Conservation (phyloP, 2,797 vertebrate species). For the Aeoliscus strigatus region DNA sequence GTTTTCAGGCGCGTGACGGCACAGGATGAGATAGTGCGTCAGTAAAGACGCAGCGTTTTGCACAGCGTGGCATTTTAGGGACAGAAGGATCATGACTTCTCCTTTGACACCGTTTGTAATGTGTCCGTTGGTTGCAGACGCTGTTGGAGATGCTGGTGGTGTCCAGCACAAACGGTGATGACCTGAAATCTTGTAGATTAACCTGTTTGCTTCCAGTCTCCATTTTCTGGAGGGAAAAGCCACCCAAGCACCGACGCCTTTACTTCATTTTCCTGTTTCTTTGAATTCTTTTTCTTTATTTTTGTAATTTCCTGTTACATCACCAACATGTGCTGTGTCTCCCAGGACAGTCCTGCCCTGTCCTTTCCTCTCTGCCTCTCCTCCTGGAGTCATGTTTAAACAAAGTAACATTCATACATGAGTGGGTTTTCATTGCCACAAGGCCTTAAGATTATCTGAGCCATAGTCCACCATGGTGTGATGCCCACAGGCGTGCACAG, state of each 20-base stretch:
- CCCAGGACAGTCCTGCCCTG: constrained; percentile 44
- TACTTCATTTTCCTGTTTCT: too few species aligned
- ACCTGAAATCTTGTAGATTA: too few species aligned
- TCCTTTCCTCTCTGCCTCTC: constrained; percentile 51
- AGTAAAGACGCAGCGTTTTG: too few species aligned
- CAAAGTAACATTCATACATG: constrained; percentile 76
- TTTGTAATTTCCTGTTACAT: constrained; percentile 55
- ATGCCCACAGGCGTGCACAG: constrained; percentile 57
- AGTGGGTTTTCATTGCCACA: constrained; percentile 68
- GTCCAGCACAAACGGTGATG: too few species aligned
- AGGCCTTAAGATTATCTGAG: constrained; percentile 61
- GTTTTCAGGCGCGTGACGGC: too few species aligned
- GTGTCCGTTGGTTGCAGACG: too few species aligned
- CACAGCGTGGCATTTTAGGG: too few species aligned
- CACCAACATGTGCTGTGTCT: constrained; percentile 52
- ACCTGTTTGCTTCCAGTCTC: constrained; percentile 7
- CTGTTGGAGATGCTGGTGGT: too few species aligned
- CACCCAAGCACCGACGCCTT: neutral
- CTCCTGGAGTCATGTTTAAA: constrained; percentile 67
- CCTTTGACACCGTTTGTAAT: too few species aligned
- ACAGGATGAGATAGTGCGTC: too few species aligned
- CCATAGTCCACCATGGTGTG: constrained; percentile 59
- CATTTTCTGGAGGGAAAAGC: constrained; percentile 9
- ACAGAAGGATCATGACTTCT: too few species aligned
- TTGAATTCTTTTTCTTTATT: neutral